Percentiles rank a stretch among this genome's conserved stretches.
Evolutionary conservation across 2,113 vertebrate genomes (phyloP).

Genomic region (Serinus canaria): DNA sequence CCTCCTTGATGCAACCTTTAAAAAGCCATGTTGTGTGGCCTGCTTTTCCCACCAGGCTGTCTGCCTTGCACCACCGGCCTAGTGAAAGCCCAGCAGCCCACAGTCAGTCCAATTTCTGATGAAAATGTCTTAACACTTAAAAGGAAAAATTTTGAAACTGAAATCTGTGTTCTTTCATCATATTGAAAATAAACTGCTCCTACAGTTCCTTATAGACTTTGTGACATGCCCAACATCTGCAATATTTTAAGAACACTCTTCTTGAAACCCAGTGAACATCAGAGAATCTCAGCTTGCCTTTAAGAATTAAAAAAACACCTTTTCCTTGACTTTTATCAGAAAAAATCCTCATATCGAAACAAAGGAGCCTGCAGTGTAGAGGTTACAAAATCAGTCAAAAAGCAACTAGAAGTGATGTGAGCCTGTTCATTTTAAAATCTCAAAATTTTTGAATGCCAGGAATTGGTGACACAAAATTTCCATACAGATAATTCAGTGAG

Average conservation of each 20-base stretch:
- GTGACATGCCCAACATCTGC: not conserved
- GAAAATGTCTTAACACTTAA: not conserved
- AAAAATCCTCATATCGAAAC: not conserved
- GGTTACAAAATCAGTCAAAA: not conserved
- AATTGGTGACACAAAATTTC: slow-evolving; percentile 37
- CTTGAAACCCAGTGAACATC: not conserved
- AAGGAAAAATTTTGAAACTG: not conserved
- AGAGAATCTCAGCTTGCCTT: not conserved
- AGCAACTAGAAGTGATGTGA: not conserved
- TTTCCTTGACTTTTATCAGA: not conserved
- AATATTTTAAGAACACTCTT: not conserved
- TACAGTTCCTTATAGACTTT: not conserved
- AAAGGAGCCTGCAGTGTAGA: not conserved
- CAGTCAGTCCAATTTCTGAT: not conserved
- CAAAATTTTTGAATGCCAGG: slow-evolving; percentile 1
- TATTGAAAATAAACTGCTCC: not conserved
- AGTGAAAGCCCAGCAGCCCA: not conserved
- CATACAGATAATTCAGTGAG: slow-evolving; percentile 45
- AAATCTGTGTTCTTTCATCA: not conserved
- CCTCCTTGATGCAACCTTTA: not conserved
- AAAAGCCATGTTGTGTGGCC: not conserved
- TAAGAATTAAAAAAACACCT: not conserved
- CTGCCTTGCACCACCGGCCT: not conserved
- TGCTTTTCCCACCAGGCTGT: not conserved
- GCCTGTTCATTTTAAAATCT: not conserved